Base-by-base conservation (phyloP, 1,140 invertebrate genomes). In the Zaprionus davidi region DNA sequence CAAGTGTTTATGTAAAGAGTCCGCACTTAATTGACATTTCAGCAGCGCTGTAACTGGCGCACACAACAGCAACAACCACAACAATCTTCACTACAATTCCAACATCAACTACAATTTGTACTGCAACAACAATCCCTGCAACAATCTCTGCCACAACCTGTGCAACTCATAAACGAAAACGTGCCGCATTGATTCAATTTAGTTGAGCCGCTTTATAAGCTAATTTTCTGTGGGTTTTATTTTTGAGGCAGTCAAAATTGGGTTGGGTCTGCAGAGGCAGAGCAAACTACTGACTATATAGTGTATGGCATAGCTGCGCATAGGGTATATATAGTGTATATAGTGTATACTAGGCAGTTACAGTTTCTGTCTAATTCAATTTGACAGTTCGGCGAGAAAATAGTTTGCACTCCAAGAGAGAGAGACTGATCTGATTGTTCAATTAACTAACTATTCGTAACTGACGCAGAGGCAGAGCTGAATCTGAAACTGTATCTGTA, bases 21-120 rank as follows among this genome's bases (percentile, higher is more conserved):
- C 7, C 67, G 64, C 84, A 83, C 84, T 87, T 88, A 87, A 87
- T 87, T 87, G 83, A 88, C 83, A 87, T 87, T 88, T 78, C 55
- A 88, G 82, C 79, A 67, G 49, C 71, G 44, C 55, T 56, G 69
- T 86, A 77, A 82, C 77, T 71, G 67, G 68, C 49, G 62, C 70
- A 76, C 60, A 46, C 28, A 64, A 38, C 17, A 38, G 20, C 20
- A 20, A 26, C 46, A 53, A 53, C 11, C 22, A 15, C 28, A 64
- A 38, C 17, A 38, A 26, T 44, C 38, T 44, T 28, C 28, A 46
- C 53, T 58, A 41, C 38, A 63, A 24, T 24, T 6, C n/a, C 31
- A 56, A 13, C 22, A n/a, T 28, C 63, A 55, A 38, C 49, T 31
- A 31, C 6, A 41, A n/a, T 26, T 6, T 12, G 9, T 46, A 28